A percentile compares a stretch with the other conserved stretches of the same genome.
These are phyloP conservation scores for Platyscapa corneri DNA, from an alignment of 1,140 invertebrate species.

Conservation along the genomic window DNA sequence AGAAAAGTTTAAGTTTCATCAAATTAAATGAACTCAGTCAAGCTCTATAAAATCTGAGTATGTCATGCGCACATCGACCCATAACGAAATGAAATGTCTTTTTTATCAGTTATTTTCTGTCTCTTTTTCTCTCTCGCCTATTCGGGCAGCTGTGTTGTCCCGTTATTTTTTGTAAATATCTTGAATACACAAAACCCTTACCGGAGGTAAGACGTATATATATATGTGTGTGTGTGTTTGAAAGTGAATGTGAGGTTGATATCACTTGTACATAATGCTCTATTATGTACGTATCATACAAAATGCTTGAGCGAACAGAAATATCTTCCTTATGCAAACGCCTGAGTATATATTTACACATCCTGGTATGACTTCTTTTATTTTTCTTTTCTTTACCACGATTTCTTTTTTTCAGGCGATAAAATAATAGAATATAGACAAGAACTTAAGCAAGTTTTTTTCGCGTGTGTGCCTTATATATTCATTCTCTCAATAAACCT, in stretches of 20 bases:
- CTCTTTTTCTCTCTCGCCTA: background rate
- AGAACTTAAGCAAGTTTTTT: conserved; percentile 2
- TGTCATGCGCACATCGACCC: no score
- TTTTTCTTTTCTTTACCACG: background rate
- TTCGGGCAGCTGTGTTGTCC: conserved; percentile 26
- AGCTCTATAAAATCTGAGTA: background rate
- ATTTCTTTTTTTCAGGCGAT: background rate
- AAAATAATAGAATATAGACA: conserved; percentile 34
- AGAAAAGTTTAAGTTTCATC: background rate
- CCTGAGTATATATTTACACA: background rate
- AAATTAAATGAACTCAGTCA: background rate
- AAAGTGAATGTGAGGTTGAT: conserved; percentile 17
- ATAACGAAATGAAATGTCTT: conserved; percentile 3
- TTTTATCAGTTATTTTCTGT: conserved; percentile 23
- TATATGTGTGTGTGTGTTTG: no score
- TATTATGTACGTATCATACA: conserved; percentile 29
- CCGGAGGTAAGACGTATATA: conserved; percentile 38
- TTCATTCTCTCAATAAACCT: no score
- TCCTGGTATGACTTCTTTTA: background rate
- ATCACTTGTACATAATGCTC: conserved; percentile 47
- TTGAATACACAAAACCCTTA: conserved; percentile 63
- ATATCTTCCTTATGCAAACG: background rate
- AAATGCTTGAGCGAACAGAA: background rate
- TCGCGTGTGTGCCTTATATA: background rate
- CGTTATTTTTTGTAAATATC: conserved; percentile 69